phyloP scores from a whole-genome alignment of 2,888 invertebrate species.

The Pollenia labialis region DNA sequence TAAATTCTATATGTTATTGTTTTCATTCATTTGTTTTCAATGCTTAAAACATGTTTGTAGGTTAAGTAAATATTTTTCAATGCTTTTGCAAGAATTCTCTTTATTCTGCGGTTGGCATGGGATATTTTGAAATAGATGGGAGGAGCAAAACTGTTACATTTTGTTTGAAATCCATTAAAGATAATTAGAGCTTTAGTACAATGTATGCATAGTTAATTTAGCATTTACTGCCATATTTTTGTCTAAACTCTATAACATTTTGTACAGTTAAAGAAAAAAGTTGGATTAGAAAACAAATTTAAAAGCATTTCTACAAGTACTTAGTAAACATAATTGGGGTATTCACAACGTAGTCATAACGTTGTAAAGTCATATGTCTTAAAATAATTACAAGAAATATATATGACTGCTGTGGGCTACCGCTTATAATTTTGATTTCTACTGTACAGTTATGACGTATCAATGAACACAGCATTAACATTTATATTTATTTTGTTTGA shows the following conservation, averaged over 20 bases:
- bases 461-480: too few relatives aligned
- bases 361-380: too few relatives aligned
- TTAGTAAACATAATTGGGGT: too few relatives aligned
- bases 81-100: neutral
- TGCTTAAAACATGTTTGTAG: neutral
- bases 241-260: neutral
- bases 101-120: neutral
- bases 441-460: too few relatives aligned
- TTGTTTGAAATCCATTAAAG: constrained; percentile 44
- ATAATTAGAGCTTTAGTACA: constrained; percentile 49
- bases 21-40: neutral
- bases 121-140: neutral
- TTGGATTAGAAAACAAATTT: too few relatives aligned
- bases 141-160: neutral
- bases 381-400: too few relatives aligned
- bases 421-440: too few relatives aligned
- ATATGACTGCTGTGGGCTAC: too few relatives aligned
- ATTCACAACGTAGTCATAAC: too few relatives aligned
- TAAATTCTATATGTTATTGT: constrained; percentile 29
- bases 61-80: neutral
- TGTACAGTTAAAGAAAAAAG: constrained; percentile 1
- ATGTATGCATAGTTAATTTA: constrained; percentile 46
- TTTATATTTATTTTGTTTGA: too few relatives aligned
- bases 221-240: constrained; percentile 16
- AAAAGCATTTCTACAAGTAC: neutral